Evolutionary conservation across 2,113 vertebrate genomes (phyloP), one percentile per base, ranked within the genome.

Genomic region (Mixornis gularis): DNA sequence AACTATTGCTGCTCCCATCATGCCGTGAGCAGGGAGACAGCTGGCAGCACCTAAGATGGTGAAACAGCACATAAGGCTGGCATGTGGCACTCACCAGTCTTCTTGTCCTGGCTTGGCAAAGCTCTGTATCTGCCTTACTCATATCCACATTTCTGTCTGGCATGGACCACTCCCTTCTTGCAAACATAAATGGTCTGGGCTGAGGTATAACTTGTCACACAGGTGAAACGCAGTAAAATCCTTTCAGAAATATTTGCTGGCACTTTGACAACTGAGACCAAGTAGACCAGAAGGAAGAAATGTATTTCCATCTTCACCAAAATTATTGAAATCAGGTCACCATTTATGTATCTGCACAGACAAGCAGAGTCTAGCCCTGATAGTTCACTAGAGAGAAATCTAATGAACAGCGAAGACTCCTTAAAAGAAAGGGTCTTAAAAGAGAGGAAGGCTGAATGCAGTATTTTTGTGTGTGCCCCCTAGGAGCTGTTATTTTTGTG

Each of bases 381-480:
- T 9, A 66, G 13, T 12, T 74, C 7, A 18, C n/a, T 85, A 64
- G 7, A 69, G 13, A 44, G 17, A 69, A 86, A 44, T 53, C 12
- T 56, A 30, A 40, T 1, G 12, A 17, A 18, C 21, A 69, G 36
- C 2, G 7, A 78, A 66, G 25, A 48, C 6, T 8, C 8, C 25
- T 91, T 43, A 27, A 51, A 62, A 10, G 12, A 73, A 86, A 89
- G 70, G 38, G 38, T 12, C 38, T 38, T 38, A 38, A 38, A 38
- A 38, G 0, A 14, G 16, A 2, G 0, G 1, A 73, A 5, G 2
- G 13, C 17, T 88, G 27, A 60, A 85, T 58, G 12, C 12, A 51
- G 15, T 16, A 17, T 40, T 2, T 52, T 88, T 79, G 46, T 8
- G 1, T 49, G 12, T 62, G 46, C n/a, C 15, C 9, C 13, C 32